These are phyloP conservation scores for Microcebus jonahi DNA, from an alignment of 2,113 vertebrate species.

Conservation along the genomic window DNA sequence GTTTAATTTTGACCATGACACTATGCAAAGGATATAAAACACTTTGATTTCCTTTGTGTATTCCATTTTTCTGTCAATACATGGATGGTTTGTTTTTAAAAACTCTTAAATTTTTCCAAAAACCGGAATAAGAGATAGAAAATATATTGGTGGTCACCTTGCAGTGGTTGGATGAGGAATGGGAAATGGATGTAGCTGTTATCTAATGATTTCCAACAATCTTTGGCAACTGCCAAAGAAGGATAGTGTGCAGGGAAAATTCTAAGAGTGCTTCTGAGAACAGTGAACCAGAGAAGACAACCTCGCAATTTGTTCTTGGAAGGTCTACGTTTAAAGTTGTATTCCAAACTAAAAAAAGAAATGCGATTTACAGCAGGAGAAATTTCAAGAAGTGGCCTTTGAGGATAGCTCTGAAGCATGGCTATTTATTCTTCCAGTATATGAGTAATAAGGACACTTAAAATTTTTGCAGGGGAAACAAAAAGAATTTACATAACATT, in stretches of 20 bases:
- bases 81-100: neutral
- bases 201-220: neutral
- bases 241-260: neutral
- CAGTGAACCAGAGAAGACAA: neutral
- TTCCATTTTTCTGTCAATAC: neutral
- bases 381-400: neutral
- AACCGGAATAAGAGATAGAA: neutral
- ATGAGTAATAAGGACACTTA: slow-evolving; percentile 34
- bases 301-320: neutral
- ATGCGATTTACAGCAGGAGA: neutral
- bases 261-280: slow-evolving; percentile 7
- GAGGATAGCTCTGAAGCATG: neutral
- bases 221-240: neutral
- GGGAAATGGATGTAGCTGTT: neutral
- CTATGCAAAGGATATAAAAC: neutral
- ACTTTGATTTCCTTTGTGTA: neutral
- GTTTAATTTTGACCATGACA: neutral
- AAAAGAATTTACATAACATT: slow-evolving; percentile 43
- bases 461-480: slow-evolving; percentile 27
- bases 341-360: slow-evolving; percentile 38
- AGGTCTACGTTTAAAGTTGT: neutral
- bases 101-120: neutral
- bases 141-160: neutral
- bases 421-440: neutral
- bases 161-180: neutral